Evolutionary conservation across 2,888 invertebrate genomes (phyloP).

Genomic region (Esperia sulphurella): DNA sequence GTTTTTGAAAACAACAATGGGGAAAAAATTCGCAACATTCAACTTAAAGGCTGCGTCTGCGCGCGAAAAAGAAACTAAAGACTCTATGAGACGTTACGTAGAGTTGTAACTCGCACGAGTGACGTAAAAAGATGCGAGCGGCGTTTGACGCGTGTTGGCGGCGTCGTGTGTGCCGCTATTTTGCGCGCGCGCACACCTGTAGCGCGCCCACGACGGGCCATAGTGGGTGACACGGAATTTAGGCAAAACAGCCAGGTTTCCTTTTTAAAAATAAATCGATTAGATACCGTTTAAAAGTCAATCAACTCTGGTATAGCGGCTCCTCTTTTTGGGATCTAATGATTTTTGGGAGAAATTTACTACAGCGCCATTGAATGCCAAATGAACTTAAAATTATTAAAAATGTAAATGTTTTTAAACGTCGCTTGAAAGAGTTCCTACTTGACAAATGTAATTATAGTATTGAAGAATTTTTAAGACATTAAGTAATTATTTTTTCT

Average conservation of each 20-base stretch:
- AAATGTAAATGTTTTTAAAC: no score
- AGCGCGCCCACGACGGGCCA: slow-evolving; percentile 27
- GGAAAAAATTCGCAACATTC: slow-evolving; percentile 11
- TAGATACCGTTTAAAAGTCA: slow-evolving; percentile 13
- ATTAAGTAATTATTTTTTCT: no score
- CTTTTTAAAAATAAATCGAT: slow-evolving; percentile 13
- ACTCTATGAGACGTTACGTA: slow-evolving; percentile 18
- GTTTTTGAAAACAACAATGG: not conserved
- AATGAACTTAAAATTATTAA: no score
- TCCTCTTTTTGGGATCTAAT: slow-evolving; percentile 5
- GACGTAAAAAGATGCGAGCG: slow-evolving; percentile 25
- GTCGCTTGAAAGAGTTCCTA: no score
- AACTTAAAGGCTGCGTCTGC: slow-evolving; percentile 8
- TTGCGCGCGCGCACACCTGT: slow-evolving; percentile 52
- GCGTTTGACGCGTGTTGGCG: slow-evolving; percentile 51
- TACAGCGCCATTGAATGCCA: no score
- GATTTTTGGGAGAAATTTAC: not conserved
- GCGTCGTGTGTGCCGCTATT: slow-evolving; percentile 54
- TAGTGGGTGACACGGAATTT: slow-evolving; percentile 54
- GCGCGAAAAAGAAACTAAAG: slow-evolving; percentile 4
- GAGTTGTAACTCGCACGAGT: slow-evolving; percentile 27
- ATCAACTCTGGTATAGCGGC: slow-evolving; percentile 1
- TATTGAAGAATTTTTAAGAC: no score
- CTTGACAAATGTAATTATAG: no score
- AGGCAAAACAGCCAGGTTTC: slow-evolving; percentile 29